Evolutionary conservation across 2,113 vertebrate species (phyloP).

Genomic region (Rhagologus leucostigma): DNA sequence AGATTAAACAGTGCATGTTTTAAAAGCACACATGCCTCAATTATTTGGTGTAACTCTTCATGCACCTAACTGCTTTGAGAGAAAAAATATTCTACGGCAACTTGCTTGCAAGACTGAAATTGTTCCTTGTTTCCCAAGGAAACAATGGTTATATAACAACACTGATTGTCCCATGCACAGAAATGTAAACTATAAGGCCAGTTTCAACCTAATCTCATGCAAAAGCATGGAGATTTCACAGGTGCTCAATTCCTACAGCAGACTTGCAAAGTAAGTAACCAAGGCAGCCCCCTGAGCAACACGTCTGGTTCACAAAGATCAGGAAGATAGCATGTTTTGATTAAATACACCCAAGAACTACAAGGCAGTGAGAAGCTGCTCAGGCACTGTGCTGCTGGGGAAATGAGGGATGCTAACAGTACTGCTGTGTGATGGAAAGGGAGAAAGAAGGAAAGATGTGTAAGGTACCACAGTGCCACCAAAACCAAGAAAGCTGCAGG

Average conservation of each 20-base stretch:
- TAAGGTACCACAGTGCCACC: neutral
- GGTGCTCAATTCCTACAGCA: neutral
- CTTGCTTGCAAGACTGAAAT: neutral
- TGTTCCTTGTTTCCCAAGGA: neutral
- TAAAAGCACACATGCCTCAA: neutral
- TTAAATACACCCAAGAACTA: neutral
- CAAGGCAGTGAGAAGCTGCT: neutral
- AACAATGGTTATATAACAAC: neutral
- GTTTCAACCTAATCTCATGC: neutral
- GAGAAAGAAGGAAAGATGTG: neutral
- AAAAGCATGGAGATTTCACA: neutral
- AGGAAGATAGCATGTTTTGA: neutral
- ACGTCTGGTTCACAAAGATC: neutral
- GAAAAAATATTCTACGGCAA: neutral
- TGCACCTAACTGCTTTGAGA: neutral
- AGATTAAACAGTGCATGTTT: neutral
- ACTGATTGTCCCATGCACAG: neutral
- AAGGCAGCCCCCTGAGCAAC: neutral
- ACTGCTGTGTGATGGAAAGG: neutral
- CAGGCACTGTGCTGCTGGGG: neutral
- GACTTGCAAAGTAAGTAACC: neutral
- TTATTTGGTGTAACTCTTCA: neutral
- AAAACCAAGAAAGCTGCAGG: neutral
- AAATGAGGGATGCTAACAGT: neutral
- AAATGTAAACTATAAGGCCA: neutral